Conservation (phyloP, 2,797 vertebrate genomes). For the Urosaurus nigricauda region DNA sequence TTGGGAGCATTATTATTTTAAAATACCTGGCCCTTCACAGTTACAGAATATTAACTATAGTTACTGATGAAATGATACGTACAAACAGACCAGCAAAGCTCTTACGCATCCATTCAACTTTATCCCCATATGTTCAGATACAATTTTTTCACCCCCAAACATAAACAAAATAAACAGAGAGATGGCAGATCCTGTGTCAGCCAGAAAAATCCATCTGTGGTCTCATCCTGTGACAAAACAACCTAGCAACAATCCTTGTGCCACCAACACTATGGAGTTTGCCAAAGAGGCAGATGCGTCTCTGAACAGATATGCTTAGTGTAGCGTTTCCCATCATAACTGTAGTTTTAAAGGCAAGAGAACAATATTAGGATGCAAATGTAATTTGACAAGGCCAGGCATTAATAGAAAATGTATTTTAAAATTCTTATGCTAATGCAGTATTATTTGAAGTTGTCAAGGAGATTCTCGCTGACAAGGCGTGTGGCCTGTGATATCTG, state of each 20-base stretch:
- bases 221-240: conserved; percentile 72
- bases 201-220: conserved; percentile 77
- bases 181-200: conserved; percentile 67
- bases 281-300: conserved; percentile 77
- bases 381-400: neutral
- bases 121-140: neutral
- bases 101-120: neutral
- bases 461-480: neutral
- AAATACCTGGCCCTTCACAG: neutral
- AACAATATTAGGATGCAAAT: conserved; percentile 1
- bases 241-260: conserved; percentile 68
- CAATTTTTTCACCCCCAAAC: neutral
- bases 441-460: neutral
- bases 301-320: conserved; percentile 64
- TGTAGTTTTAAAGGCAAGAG: conserved; percentile 30
- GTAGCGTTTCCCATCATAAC: conserved; percentile 60
- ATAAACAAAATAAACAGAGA: conserved; percentile 67
- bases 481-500: neutral
- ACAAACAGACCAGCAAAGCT: neutral
- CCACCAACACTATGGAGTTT: conserved; percentile 70
- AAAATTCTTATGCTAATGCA: neutral
- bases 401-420: conserved; percentile 22
- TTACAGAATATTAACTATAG: neutral
- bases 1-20: no score
- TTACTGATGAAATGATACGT: neutral